These are phyloP conservation scores for Drosophila neocordata DNA, from an alignment of 1,140 invertebrate species.

Conservation along the genomic window DNA sequence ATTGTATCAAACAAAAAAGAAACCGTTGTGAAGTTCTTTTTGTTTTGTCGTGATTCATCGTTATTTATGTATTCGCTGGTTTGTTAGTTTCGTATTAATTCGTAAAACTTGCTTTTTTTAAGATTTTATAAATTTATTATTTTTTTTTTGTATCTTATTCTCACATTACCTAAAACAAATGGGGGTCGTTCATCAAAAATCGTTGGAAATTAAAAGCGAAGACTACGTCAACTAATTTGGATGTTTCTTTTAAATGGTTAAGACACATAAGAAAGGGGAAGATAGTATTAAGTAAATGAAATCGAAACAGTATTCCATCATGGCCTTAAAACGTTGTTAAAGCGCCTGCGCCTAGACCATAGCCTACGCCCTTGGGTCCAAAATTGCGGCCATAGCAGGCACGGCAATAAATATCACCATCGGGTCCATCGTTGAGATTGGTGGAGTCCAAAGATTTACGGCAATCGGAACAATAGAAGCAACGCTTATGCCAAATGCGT, in stretches of 20 bases:
- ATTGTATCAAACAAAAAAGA: conserved; percentile 35
- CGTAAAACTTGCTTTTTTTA: conserved; percentile 42
- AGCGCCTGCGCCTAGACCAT: conserved; percentile 93
- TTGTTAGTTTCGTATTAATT: conserved; percentile 32
- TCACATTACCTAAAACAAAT: conserved; percentile 78
- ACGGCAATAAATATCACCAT: conserved; percentile 97
- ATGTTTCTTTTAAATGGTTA: conserved; percentile 47
- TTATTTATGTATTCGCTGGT: conserved; percentile 5
- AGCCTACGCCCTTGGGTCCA: conserved; percentile 97
- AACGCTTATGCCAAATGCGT: conserved; percentile 96
- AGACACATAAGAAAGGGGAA: conserved; percentile 39
- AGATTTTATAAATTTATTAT: conserved; percentile 29
- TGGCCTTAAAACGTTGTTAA: conserved; percentile 90
- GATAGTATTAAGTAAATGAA: conserved; percentile 32
- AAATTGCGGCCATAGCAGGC: conserved; percentile 96
- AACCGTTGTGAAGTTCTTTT: background rate
- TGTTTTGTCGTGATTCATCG: conserved; percentile 5
- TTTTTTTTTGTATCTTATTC: conserved; percentile 60
- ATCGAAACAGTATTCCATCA: conserved; percentile 55
- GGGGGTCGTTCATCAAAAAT: conserved; percentile 76
- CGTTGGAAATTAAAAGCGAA: conserved; percentile 72
- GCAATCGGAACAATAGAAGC: conserved; percentile 97
- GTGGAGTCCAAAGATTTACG: conserved; percentile 95
- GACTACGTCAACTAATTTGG: conserved; percentile 68
- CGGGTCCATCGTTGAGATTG: conserved; percentile 95